These are phyloP conservation scores for Lymantria monacha DNA, from an alignment of 2,888 invertebrate genomes.

Conservation along the genomic window DNA sequence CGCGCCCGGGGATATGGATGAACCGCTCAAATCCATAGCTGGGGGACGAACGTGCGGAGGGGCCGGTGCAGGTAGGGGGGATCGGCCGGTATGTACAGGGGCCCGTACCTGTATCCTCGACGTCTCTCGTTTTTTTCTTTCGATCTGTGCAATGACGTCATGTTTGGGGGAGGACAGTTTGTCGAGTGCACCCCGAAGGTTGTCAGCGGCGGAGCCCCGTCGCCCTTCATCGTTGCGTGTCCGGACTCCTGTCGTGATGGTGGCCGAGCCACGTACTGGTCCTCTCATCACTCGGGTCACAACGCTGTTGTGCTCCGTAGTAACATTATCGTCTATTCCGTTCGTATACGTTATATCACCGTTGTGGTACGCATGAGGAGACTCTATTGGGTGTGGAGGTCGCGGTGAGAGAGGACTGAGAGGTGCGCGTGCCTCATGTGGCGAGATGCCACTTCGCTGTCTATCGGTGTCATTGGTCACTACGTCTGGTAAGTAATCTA, in stretches of 20 bases:
- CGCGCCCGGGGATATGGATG: constrained; percentile 42
- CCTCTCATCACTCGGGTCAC: constrained; percentile 88
- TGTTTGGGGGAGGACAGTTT: constrained; percentile 64
- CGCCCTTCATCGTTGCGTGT: constrained; percentile 72
- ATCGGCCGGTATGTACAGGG: constrained; percentile 50
- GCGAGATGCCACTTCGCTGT: constrained; percentile 30
- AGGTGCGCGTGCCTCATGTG: constrained; percentile 30
- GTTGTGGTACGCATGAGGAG: constrained; percentile 40
- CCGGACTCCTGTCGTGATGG: constrained; percentile 82
- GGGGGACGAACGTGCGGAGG: constrained; percentile 48
- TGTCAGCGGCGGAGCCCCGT: constrained; percentile 52
- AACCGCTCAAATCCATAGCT: constrained; percentile 40
- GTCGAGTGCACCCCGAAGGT: constrained; percentile 81
- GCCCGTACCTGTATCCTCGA: constrained; percentile 58
- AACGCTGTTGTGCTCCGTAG: constrained; percentile 84
- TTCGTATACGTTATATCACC: constrained; percentile 38
- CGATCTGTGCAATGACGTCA: constrained; percentile 52
- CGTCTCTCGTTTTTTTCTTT: constrained; percentile 48
- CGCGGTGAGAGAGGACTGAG: constrained; percentile 39
- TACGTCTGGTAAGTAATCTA: constrained; percentile 74
- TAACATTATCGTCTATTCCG: constrained; percentile 55
- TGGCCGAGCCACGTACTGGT: constrained; percentile 87
- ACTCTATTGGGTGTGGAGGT: constrained; percentile 22
- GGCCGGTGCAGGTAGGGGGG: constrained; percentile 52
- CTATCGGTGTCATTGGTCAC: constrained; percentile 66